These are phyloP conservation scores for Drosophila ercepeae DNA, from an alignment of 1,140 invertebrate genomes.

Conservation along the genomic window DNA sequence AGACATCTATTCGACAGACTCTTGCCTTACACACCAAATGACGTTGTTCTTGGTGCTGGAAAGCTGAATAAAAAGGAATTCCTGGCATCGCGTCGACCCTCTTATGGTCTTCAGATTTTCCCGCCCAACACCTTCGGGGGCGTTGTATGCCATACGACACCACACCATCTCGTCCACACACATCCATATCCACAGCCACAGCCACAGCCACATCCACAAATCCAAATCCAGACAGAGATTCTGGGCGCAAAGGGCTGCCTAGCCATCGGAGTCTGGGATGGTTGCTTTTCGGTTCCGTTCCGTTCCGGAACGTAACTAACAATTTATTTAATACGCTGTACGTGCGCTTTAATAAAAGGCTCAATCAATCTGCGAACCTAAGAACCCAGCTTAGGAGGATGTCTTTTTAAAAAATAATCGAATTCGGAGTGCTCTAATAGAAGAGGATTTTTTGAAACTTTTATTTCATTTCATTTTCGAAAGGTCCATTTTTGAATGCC, in stretches of 20 bases:
- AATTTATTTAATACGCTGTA: constrained; percentile 83
- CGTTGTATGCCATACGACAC: constrained; percentile 80
- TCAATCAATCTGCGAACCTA: constrained; percentile 71
- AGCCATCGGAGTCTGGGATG: constrained; percentile 16
- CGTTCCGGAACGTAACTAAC: constrained; percentile 78
- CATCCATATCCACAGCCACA: not conserved
- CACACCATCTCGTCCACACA: constrained; percentile 18
- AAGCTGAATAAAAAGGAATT: constrained; percentile 59
- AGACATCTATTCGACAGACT: constrained; percentile 62
- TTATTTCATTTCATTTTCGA: too few relatives aligned
- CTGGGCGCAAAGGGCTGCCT: constrained; percentile 53
- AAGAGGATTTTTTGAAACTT: not conserved
- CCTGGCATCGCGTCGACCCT: constrained; percentile 19
- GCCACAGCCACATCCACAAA: not conserved
- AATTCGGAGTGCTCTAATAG: constrained; percentile 56
- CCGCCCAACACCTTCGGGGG: constrained; percentile 75
- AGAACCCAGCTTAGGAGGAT: constrained; percentile 39
- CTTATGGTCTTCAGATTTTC: constrained; percentile 63
- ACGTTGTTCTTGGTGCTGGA: constrained; percentile 55
- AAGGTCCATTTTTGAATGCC: too few relatives aligned
- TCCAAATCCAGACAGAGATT: constrained; percentile 18
- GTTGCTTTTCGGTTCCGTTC: constrained; percentile 30
- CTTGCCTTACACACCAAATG: constrained; percentile 52
- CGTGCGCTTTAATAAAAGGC: constrained; percentile 82
- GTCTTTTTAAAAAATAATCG: constrained; percentile 38